These are phyloP conservation scores for Cacatua alba DNA, from an alignment of 2,113 vertebrate species.

Conservation along the genomic window DNA sequence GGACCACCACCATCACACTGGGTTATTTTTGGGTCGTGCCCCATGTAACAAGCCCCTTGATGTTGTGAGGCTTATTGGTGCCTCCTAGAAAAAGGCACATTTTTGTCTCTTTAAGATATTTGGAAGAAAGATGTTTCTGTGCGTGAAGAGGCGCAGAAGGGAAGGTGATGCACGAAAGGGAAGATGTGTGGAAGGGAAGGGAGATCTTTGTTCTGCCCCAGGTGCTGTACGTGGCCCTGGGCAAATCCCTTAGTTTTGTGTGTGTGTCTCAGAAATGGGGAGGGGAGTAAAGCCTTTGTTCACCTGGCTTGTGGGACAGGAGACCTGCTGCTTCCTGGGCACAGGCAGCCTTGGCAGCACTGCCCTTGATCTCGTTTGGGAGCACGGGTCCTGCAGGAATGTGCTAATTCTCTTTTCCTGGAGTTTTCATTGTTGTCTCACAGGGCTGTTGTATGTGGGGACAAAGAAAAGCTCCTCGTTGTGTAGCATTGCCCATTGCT, in stretches of 20 bases:
- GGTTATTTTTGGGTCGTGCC: neutral
- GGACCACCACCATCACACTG: accelerated
- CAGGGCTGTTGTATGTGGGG: accelerated
- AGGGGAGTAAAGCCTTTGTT: neutral
- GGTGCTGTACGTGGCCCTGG: accelerated
- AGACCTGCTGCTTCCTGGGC: neutral
- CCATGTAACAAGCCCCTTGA: accelerated
- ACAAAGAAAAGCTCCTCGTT: neutral
- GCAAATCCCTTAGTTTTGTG: neutral
- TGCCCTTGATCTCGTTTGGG: neutral
- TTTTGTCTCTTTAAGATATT: neutral
- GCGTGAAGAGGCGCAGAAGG: accelerated
- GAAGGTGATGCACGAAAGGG: neutral
- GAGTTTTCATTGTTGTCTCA: neutral
- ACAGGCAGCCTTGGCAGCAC: neutral
- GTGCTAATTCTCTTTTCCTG: neutral
- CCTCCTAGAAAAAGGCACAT: neutral
- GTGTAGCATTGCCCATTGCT: neutral
- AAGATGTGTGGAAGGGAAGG: neutral
- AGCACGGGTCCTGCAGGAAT: neutral
- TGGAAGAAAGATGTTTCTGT: neutral
- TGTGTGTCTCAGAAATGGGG: neutral
- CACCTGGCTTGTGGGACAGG: neutral
- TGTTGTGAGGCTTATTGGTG: neutral
- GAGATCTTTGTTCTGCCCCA: neutral